A percentile compares a stretch with the other conserved stretches of the same genome.
phyloP scores from a whole-genome alignment of 2,113 vertebrate species.

The Tenrec ecaudatus region DNA sequence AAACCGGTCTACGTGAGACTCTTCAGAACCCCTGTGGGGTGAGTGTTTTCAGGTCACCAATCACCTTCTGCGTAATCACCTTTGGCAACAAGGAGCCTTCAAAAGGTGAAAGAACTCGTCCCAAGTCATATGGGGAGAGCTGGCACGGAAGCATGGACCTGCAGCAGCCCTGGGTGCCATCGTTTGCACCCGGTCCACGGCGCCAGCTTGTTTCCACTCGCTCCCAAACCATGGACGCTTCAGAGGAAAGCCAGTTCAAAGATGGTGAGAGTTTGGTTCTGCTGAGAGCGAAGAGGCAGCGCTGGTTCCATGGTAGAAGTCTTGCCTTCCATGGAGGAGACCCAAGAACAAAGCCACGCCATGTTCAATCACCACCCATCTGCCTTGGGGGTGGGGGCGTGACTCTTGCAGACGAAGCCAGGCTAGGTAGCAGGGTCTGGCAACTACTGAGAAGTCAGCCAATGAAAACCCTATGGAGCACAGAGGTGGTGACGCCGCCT shows the following conservation, averaged over 20 bases:
- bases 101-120: background rate
- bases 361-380: background rate
- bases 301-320: background rate
- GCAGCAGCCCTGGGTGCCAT: background rate
- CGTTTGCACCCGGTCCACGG: background rate
- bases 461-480: background rate
- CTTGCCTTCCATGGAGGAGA: background rate
- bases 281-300: background rate
- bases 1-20: no score
- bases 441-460: background rate
- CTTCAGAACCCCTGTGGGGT: no score
- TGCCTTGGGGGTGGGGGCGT: no score
- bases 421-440: background rate
- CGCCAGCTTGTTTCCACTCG: background rate
- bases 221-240: background rate
- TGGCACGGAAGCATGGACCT: accelerated
- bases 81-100: background rate
- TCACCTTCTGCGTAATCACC: no score
- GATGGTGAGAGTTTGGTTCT: background rate
- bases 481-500: background rate
- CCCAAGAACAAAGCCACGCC: background rate
- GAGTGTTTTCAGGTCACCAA: no score
- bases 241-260: background rate
- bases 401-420: background rate
- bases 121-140: background rate